Evolutionary conservation across 2,113 vertebrate species (phyloP).

Genomic region (Paradoxurus hermaphroditus): DNA sequence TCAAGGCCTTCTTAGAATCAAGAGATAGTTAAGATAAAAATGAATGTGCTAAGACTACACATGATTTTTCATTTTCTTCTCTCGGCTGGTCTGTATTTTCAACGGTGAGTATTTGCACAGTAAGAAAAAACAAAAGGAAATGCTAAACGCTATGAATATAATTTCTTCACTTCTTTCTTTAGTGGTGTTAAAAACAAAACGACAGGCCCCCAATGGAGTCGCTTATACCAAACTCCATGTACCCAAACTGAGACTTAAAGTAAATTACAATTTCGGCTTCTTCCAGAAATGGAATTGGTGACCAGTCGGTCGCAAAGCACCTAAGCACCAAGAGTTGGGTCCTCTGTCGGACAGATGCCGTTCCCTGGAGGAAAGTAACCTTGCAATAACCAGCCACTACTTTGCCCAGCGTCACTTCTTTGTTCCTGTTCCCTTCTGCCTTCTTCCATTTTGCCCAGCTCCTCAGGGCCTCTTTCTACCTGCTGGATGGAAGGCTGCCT

Average conservation of each 20-base stretch:
- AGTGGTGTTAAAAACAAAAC: neutral
- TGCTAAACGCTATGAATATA: neutral
- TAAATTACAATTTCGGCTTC: neutral
- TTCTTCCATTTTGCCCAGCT: neutral
- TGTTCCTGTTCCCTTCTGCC: neutral
- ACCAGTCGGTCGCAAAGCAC: neutral
- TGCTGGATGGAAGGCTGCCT: neutral
- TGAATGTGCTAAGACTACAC: neutral
- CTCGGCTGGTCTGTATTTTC: neutral
- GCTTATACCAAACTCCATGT: neutral
- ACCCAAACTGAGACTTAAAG: neutral
- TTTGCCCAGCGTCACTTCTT: neutral
- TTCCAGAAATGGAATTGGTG: neutral
- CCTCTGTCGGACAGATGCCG: neutral
- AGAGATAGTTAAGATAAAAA: neutral
- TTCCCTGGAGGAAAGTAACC: neutral
- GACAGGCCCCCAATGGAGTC: neutral
- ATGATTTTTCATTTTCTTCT: neutral
- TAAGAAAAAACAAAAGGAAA: neutral
- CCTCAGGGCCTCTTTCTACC: neutral
- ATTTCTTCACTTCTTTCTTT: neutral
- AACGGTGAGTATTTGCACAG: neutral
- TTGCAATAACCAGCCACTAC: neutral
- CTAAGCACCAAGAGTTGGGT: neutral
- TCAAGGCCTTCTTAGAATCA: neutral